These are phyloP conservation scores for Chinchilla lanigera DNA, from an alignment of 2,113 vertebrate species.

Conservation along the genomic window DNA sequence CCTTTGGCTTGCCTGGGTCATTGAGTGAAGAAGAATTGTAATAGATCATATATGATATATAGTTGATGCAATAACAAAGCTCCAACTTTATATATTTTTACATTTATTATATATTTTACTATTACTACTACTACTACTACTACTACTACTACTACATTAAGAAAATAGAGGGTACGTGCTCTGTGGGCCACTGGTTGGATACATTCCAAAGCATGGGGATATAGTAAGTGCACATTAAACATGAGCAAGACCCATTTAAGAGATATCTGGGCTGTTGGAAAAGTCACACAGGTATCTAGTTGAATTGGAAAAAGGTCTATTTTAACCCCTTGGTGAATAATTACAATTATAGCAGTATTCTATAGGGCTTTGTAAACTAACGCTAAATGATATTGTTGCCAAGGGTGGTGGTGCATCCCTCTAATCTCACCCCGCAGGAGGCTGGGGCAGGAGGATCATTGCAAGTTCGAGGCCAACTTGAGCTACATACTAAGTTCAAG, in stretches of 20 bases:
- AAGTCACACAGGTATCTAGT: neutral
- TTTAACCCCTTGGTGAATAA: constrained; percentile 23
- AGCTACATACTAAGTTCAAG: neutral
- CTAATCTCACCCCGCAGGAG: neutral
- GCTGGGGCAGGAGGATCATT: neutral
- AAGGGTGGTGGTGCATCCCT: neutral
- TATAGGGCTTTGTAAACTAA: neutral
- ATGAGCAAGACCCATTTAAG: neutral
- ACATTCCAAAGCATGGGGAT: neutral
- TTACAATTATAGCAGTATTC: constrained; percentile 41
- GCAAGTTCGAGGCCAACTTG: neutral
- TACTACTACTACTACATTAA: neutral
- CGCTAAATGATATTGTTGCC: constrained; percentile 16
- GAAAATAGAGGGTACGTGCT: neutral
- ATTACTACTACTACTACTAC: neutral
- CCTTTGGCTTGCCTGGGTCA: neutral
- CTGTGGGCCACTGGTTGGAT: neutral
- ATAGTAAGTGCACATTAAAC: neutral
- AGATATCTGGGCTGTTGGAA: neutral
- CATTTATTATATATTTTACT: neutral
- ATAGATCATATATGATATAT: neutral
- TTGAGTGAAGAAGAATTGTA: neutral
- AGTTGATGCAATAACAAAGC: neutral
- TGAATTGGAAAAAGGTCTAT: constrained; percentile 20
- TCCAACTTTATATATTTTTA: neutral